Evolutionary conservation across 2,888 invertebrate genomes (phyloP), one percentile per base, ranked within the genome.

Genomic region (Epinotia demarniana): DNA sequence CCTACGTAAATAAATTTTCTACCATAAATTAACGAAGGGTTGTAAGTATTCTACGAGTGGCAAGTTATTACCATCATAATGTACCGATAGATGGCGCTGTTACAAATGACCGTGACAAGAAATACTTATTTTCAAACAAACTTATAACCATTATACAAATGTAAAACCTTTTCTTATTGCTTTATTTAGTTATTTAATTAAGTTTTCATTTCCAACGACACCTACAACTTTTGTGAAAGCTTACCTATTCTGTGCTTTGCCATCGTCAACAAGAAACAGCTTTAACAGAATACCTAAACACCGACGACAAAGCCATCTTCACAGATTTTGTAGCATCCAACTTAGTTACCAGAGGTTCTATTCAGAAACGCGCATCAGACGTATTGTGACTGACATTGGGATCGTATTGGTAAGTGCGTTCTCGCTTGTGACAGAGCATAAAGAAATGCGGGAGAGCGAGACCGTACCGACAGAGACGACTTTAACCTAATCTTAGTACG

Each of bases 261-360:
- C 43, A 9, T 1, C 62, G 11, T 63, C 63, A 43, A 9, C 43
- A 13, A 46, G 63, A 63, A 18, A 43, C 63, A 43, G 19, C 63
- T 43, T 62, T 58, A 19, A 58, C 60, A 63, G 63, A 46, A 63
- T 43, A 63, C 19, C 63, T 64, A 49, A 53, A 53, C 27, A 27
- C 49, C 53, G 12, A 23, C 18, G 33, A 33, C 53, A 55, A 18
- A 62, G 19, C 27, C 27, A 61, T 27, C 61, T 61, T 60, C 69
- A 13, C 46, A 70, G 53, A 62, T 62, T 71, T 61, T 71, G 71
- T 61, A 23, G 64, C 66, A 55, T 18, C 66, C 18, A 53, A 60
- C 62, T 27, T 53, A 39, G 39, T 46, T 58, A 19, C 46, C n/a
- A 58, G 69, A n/a, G 53, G n/a, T n/a, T 6, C 53, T 8, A 53